These are phyloP conservation scores for Tipula lateralis DNA, from an alignment of 2,888 invertebrate genomes.

Conservation along the genomic window DNA sequence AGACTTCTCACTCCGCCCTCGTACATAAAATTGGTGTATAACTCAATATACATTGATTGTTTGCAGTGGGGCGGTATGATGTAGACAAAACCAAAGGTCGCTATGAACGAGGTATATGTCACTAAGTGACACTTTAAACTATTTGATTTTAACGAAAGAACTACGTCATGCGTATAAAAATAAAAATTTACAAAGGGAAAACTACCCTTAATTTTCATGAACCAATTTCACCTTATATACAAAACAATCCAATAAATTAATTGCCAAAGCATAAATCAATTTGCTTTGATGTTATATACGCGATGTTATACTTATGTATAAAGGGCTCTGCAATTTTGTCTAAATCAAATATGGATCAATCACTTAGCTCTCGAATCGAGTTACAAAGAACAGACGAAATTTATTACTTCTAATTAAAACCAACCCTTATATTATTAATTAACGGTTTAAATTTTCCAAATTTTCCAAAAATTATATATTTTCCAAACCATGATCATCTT, in stretches of 20 bases:
- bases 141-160: background rate
- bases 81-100: background rate
- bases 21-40: background rate
- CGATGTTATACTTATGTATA: background rate
- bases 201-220: background rate
- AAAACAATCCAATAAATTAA: slow-evolving; percentile 19
- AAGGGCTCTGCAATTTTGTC: background rate
- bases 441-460: background rate
- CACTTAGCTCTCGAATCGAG: background rate
- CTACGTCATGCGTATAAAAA: background rate
- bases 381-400: background rate
- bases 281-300: slow-evolving; percentile 4
- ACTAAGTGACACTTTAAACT: background rate
- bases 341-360: background rate
- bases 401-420: background rate
- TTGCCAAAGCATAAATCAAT: slow-evolving; percentile 1
- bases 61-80: background rate
- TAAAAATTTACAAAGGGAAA: background rate
- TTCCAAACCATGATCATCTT: background rate
- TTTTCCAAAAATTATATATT: background rate
- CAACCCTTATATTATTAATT: background rate
- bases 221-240: background rate
- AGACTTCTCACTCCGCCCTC: too few relatives aligned
- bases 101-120: background rate
- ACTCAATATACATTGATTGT: background rate